These are phyloP conservation scores for Malurus cyaneus DNA, from an alignment of 2,113 vertebrate genomes.

Conservation along the genomic window DNA sequence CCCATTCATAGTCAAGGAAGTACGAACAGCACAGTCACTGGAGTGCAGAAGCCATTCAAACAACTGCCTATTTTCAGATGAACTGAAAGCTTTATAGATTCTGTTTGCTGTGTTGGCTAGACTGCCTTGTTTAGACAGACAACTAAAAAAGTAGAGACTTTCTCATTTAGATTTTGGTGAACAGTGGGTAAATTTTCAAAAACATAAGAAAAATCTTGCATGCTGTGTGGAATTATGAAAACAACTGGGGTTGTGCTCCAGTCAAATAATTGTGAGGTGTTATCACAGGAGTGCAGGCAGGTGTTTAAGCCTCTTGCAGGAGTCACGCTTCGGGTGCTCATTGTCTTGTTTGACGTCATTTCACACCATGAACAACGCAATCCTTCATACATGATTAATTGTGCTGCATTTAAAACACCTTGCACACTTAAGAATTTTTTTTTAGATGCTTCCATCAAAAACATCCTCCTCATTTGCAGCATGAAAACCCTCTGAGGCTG, in stretches of 20 bases:
- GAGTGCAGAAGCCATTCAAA: neutral
- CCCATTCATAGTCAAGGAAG: neutral
- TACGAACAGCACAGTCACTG: neutral
- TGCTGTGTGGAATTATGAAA: neutral
- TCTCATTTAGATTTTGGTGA: neutral
- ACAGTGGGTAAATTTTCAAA: neutral
- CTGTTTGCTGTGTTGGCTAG: neutral
- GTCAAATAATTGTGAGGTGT: neutral
- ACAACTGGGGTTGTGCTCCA: neutral
- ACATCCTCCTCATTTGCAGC: neutral
- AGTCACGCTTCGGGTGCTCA: neutral
- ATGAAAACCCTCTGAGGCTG: neutral
- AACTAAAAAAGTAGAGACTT: neutral
- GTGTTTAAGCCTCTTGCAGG: constrained; percentile 8
- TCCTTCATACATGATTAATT: neutral
- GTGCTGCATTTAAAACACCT: neutral
- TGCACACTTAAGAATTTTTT: neutral
- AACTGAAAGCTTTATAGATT: neutral
- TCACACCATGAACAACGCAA: neutral
- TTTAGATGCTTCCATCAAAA: neutral
- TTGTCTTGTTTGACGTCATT: constrained; percentile 22
- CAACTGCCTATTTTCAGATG: neutral
- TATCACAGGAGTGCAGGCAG: constrained; percentile 45
- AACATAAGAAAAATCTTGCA: neutral
- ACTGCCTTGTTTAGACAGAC: neutral